Evolutionary conservation across 2,888 invertebrate species (phyloP), one percentile per base, ranked within the genome.

Genomic region (Ochlodes sylvanus): DNA sequence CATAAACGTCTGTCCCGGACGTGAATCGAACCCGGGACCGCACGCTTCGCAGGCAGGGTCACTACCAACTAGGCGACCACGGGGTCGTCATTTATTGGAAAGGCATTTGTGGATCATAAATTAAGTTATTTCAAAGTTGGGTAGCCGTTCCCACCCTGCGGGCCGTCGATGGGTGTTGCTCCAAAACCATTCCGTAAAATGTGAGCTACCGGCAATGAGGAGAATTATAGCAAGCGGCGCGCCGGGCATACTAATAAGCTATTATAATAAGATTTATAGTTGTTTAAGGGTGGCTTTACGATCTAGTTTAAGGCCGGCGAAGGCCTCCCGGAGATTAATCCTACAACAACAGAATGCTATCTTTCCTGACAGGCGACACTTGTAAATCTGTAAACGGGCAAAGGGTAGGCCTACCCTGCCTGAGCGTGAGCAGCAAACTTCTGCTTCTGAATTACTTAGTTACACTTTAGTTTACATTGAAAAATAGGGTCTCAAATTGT

Each of bases 251-350:
- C 32, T 54, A 54, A 54, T 54, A 32, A 54, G 32, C n/a, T 54
- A 54, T 54, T 54, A 32, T 54, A 32, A 54, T 54, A 54, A 32
- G 54, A 54, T 54, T 54, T 54, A 54, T 54, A 54, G 52, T 54
- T 54, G 32, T 54, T 50, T 50, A 54, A 54, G 32, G 54, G 54
- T 50, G 50, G 19, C 32, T 54, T 54, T 32, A 54, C 32, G 54
- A 54, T 32, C 27, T 32, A 32, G 21, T 27, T 54, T 27, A 14
- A 15, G 7, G 54, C 32, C 27, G 32, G n/a, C 27, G 54, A 27
- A 7, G 17, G 50, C 32, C 32, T 27, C 54, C 54, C 15, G 6
- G 54, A 32, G 54, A 54, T 54, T 32, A 50, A 50, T 50, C 50
- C 19, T 19, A 12, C 50, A 17, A 47, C 50, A 19, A 50, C 50